These are phyloP conservation scores for Myotis davidii DNA, from an alignment of 2,113 vertebrate genomes.

Conservation along the genomic window DNA sequence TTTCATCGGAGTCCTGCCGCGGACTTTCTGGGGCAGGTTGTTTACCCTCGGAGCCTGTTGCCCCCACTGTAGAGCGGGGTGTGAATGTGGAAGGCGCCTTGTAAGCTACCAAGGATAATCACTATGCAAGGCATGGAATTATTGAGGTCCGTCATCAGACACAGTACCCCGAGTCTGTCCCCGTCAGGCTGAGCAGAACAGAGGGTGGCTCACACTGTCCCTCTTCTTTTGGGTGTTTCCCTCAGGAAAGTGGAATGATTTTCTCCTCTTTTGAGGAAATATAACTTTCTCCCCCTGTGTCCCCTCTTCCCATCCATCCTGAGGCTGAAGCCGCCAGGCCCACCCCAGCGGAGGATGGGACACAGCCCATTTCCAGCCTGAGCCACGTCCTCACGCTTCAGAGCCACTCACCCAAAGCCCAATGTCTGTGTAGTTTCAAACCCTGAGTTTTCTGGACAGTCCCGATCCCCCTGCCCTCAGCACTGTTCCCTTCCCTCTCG, in stretches of 20 bases:
- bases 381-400: background rate
- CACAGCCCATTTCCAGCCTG: background rate
- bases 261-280: background rate
- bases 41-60: background rate
- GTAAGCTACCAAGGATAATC: background rate
- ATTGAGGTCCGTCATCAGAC: background rate
- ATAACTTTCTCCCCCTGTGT: background rate
- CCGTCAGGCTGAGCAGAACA: background rate
- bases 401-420: background rate
- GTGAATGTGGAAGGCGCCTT: background rate
- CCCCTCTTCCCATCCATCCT: background rate
- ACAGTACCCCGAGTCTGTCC: background rate
- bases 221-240: background rate
- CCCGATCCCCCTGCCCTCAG: background rate
- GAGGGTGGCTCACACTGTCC: background rate
- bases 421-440: background rate
- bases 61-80: background rate
- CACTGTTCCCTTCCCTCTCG: background rate
- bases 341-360: background rate
- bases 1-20: background rate
- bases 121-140: background rate
- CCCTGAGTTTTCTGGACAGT: background rate
- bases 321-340: background rate
- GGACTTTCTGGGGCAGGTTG: background rate
- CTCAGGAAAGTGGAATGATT: background rate